phyloP scores from a whole-genome alignment of 2,888 invertebrate species.

The Ormyrus thymus region DNA sequence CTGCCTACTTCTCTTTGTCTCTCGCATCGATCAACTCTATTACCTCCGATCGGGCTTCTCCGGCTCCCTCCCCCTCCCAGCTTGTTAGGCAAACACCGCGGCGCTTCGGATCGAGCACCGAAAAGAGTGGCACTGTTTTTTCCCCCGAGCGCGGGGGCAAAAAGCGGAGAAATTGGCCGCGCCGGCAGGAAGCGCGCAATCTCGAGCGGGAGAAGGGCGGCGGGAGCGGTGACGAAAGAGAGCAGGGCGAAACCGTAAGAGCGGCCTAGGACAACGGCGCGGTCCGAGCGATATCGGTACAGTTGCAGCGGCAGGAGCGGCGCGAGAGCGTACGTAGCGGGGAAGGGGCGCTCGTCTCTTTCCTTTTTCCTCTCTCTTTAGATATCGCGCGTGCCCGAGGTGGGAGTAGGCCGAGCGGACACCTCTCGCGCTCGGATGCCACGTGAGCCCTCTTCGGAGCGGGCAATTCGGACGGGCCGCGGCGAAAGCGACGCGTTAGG shows the following conservation, averaged over 20 bases:
- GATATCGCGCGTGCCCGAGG: slow-evolving; percentile 16
- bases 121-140: too few species aligned
- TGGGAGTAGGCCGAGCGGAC: slow-evolving; percentile 45
- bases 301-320: slow-evolving; percentile 16
- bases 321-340: too few species aligned
- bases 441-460: not conserved
- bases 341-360: slow-evolving; percentile 24
- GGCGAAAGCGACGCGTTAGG: not conserved
- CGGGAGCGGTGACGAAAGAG: slow-evolving; percentile 24
- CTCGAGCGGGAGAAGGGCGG: not conserved
- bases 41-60: not conserved
- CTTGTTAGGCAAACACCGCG: too few species aligned
- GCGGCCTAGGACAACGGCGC: slow-evolving; percentile 40
- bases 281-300: slow-evolving; percentile 28
- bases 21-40: slow-evolving; percentile 39
- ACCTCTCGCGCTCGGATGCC: slow-evolving; percentile 13
- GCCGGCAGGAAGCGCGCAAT: not conserved
- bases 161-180: not conserved
- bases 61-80: not conserved
- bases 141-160: not conserved
- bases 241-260: slow-evolving; percentile 47
- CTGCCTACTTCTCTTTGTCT: slow-evolving; percentile 36
- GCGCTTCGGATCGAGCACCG: too few species aligned
- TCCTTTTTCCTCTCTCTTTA: slow-evolving; percentile 50
- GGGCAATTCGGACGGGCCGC: not conserved